Conservation (phyloP, 2,888 invertebrate species). For the Agapostemon virescens region DNA sequence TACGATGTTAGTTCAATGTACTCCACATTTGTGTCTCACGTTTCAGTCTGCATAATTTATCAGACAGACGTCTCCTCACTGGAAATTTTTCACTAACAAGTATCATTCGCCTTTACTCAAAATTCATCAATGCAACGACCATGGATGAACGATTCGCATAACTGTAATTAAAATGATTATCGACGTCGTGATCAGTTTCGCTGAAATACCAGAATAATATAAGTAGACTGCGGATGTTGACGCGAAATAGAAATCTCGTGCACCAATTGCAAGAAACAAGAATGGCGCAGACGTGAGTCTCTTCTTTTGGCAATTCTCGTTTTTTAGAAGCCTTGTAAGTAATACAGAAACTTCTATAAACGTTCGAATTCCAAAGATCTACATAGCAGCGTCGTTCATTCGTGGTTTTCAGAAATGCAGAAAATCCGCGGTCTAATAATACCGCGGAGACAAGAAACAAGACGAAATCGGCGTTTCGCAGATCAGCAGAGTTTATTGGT, state of each 20-base stretch:
- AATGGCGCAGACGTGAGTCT: not conserved
- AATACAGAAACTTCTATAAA: not conserved
- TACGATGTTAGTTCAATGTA: no score
- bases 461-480: constrained; percentile 12
- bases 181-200: not conserved
- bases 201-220: no score
- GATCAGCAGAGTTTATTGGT: not conserved
- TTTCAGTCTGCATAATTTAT: no score
- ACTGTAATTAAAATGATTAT: not conserved
- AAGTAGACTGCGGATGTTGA: no score
- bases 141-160: no score
- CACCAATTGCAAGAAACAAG: not conserved
- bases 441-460: not conserved
- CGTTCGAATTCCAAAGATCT: not conserved
- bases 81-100: no score
- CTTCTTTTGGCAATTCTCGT: not conserved
- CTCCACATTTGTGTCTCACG: no score
- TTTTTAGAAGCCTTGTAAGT: not conserved
- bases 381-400: not conserved
- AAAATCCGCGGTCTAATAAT: not conserved
- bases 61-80: no score
- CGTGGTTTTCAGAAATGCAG: not conserved
- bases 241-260: not conserved
- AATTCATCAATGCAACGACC: no score
- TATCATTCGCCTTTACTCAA: no score